Evolutionary conservation across 2,888 invertebrate genomes (phyloP), one percentile per base, ranked within the genome.

Genomic region (Drosophila glabriapex): DNA sequence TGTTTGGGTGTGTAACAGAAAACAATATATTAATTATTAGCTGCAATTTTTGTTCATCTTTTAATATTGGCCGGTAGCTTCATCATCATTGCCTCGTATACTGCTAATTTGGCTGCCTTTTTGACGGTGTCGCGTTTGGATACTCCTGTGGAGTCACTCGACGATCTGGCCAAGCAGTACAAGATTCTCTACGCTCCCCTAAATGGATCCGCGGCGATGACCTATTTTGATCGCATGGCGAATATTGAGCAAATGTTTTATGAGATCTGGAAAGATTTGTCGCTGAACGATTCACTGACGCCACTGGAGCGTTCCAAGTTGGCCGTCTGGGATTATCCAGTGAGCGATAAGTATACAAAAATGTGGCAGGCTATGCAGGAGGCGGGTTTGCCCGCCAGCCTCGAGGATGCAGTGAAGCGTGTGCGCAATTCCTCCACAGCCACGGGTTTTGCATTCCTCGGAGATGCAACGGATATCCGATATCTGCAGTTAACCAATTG

Each of bases 211-310:
- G 95, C 97, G 0, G 97, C 98, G 0, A 97, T 98, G 95, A 97
- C 97, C 0, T 99, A 99, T 93, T 99, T 99, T 92, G 95, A 98
- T 91, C 95, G 99, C 75, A 99, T 99, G 99, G 97, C 98, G 0
- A 96, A 97, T 80, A 99, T 99, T 74, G 99, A 99, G 94, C 96
- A 96, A 73, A 95, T 95, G 90, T 99, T 99, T 93, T 99, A 99
- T 92, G 97, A 98, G 97, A 99, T 99, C 83, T 99, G 99, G 99
- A 99, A 99, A 92, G 98, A 98, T 86, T 98, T 99, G 97, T 98
- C 98, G 41, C 94, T 99, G 29, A 98, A 99, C 92, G 99, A 99
- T 93, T 98, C 97, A 63, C 93, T 99, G 60, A 96, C 96, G 29
- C 97, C 98, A 68, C 95, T 97, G 6, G 98, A 99, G 91, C 94